phyloP scores from a whole-genome alignment of 2,113 vertebrate genomes.

The Theropithecus gelada region DNA sequence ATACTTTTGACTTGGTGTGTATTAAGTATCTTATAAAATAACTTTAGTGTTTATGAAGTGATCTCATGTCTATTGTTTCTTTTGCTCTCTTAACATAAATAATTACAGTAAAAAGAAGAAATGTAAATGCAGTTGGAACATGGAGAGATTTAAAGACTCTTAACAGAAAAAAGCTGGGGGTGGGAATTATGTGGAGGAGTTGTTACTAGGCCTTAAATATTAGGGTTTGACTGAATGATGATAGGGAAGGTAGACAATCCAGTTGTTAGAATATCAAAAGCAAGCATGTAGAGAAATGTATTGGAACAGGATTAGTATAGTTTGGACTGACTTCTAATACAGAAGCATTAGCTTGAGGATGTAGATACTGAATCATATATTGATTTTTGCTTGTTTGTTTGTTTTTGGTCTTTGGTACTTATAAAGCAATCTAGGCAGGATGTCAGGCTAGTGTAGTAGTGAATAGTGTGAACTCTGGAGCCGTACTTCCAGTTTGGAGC shows the following conservation, averaged over 20 bases:
- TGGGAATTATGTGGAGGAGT: background rate
- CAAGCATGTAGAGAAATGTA: background rate
- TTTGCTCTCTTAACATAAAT: background rate
- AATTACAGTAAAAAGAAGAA: background rate
- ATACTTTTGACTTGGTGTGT: background rate
- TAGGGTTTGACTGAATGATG: background rate
- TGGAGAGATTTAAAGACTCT: background rate
- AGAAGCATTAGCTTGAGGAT: background rate
- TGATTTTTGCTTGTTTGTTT: background rate
- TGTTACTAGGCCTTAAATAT: constrained; percentile 9
- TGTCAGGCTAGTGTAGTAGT: background rate
- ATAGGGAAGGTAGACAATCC: background rate
- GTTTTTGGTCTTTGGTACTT: background rate
- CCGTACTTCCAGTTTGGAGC: background rate
- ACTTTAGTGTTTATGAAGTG: constrained; percentile 15
- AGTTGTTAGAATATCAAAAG: background rate
- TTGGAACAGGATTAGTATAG: background rate
- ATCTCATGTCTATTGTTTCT: background rate
- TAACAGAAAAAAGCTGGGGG: background rate
- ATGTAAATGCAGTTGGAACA: background rate
- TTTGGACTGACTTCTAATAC: constrained; percentile 2
- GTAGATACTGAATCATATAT: background rate
- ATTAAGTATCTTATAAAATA: background rate
- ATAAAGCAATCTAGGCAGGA: background rate
- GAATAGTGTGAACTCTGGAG: background rate